A percentile compares a stretch with the other conserved stretches of the same genome.
Conservation (phyloP, 2,797 vertebrate species). For the Mormyrus proboscirostris region DNA sequence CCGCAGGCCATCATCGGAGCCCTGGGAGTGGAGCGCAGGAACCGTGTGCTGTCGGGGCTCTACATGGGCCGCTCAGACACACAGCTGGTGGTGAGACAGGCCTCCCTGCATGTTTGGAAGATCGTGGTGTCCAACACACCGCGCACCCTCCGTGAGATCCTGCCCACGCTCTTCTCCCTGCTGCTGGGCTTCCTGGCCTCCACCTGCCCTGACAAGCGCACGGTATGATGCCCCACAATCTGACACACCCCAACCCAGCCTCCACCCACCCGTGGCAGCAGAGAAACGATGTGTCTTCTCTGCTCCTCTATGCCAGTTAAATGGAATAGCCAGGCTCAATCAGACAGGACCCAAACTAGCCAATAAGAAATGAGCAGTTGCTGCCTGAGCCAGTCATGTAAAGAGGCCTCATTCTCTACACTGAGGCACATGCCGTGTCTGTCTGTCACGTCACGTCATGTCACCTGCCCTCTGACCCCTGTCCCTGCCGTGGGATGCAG, state of each 20-base stretch:
- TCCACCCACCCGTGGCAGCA: background rate
- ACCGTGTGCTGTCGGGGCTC: conserved; percentile 90
- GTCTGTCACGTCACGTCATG: background rate
- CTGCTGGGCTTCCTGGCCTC: conserved; percentile 94
- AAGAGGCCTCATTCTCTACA: background rate
- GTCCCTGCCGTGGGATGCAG: conserved; percentile 46
- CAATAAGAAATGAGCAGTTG: background rate
- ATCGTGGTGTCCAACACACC: conserved; percentile 97
- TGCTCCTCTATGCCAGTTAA: background rate
- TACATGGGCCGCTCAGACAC: conserved; percentile 98
- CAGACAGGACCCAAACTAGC: background rate
- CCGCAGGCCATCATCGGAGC: conserved; percentile 88
- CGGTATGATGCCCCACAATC: conserved; percentile 55
- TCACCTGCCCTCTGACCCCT: background rate
- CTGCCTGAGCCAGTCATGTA: background rate
- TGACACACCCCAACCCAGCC: background rate
- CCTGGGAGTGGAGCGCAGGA: conserved; percentile 84
- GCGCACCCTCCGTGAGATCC: conserved; percentile 87
- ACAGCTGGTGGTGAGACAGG: conserved; percentile 92
- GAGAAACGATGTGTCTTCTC: background rate
- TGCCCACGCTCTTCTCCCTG: conserved; percentile 89
- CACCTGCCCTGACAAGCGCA: conserved; percentile 93
- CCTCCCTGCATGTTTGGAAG: conserved; percentile 96
- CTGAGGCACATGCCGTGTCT: background rate
- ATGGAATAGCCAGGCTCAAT: background rate